Conservation (phyloP, 64 coral and sea anemone species). For the Actinia equina region DNA sequence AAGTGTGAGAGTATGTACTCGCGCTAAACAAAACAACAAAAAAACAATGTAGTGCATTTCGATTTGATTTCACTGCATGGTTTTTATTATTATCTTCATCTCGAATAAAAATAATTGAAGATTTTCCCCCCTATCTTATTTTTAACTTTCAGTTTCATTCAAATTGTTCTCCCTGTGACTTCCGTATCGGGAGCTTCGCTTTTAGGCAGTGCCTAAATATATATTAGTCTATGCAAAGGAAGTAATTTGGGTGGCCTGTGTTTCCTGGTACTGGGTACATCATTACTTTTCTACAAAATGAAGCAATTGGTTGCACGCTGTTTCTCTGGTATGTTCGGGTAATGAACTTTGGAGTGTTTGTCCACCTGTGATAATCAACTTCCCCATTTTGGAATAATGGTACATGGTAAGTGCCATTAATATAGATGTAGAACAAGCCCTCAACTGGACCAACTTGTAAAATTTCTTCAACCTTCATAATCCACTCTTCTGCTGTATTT, state of each 20-base stretch:
- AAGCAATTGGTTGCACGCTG: constrained; percentile 40
- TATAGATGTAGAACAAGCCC: constrained; percentile 14
- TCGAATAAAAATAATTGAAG: no score
- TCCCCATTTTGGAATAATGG: constrained; percentile 32
- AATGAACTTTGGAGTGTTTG: constrained; percentile 26
- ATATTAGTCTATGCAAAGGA: no score
- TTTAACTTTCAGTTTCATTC: no score
- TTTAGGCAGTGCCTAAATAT: no score
- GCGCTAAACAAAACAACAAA: no score
- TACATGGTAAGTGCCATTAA: constrained; percentile 55
- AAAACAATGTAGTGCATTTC: no score
- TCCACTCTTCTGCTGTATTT: constrained; percentile 46
- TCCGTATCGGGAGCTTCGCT: no score
- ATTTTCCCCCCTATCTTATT: no score
- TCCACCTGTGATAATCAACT: constrained; percentile 36
- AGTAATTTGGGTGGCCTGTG: constrained; percentile 22
- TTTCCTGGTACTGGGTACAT: constrained; percentile 55
- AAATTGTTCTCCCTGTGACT: no score
- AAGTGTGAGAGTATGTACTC: no score
- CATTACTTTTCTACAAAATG: constrained; percentile 40
- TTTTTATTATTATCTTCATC: no score
- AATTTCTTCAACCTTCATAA: constrained; percentile 30
- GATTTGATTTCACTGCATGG: no score
- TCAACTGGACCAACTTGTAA: constrained; percentile 43
- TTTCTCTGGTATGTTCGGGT: constrained; percentile 21